Percentiles rank a stretch among this genome's conserved stretches.
phyloP scores from a whole-genome alignment of 2,113 vertebrate genomes.

The Haemorhous mexicanus region DNA sequence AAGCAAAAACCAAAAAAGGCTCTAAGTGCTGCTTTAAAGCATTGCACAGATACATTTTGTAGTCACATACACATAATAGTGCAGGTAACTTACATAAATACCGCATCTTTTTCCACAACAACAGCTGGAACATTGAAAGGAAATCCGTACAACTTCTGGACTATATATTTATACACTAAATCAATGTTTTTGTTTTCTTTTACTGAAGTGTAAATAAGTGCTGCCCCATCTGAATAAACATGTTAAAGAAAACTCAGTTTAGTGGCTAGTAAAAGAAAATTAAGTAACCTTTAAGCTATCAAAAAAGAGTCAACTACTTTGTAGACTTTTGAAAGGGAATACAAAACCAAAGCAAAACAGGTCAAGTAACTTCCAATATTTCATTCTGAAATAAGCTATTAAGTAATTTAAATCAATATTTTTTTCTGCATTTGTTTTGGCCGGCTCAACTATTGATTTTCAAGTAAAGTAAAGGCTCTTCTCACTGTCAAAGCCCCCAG shows the following conservation, averaged over 20 bases:
- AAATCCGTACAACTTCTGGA: constrained; percentile 97
- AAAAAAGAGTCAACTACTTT: background rate
- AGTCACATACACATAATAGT: background rate
- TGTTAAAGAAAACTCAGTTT: constrained; percentile 78
- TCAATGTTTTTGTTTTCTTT: constrained; percentile 99
- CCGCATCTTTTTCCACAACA: constrained; percentile 96
- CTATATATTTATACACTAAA: constrained; percentile 96
- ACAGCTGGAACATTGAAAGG: constrained; percentile 89
- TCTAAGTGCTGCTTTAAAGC: background rate
- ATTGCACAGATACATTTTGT: background rate
- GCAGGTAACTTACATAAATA: constrained; percentile 89
- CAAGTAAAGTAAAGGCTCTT: background rate
- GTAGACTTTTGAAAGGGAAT: background rate
- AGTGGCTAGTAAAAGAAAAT: background rate
- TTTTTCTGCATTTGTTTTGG: background rate
- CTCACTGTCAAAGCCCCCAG: background rate
- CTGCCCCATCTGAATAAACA: constrained; percentile 86
- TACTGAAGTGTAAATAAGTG: constrained; percentile 97
- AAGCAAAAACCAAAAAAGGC: background rate
- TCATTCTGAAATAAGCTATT: background rate
- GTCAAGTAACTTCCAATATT: background rate
- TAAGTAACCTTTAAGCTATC: background rate
- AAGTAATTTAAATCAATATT: background rate
- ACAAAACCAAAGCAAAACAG: background rate
- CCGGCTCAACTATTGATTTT: background rate